Base-by-base conservation (phyloP, 2,888 invertebrate genomes). In the Pseudococcus longispinus region DNA sequence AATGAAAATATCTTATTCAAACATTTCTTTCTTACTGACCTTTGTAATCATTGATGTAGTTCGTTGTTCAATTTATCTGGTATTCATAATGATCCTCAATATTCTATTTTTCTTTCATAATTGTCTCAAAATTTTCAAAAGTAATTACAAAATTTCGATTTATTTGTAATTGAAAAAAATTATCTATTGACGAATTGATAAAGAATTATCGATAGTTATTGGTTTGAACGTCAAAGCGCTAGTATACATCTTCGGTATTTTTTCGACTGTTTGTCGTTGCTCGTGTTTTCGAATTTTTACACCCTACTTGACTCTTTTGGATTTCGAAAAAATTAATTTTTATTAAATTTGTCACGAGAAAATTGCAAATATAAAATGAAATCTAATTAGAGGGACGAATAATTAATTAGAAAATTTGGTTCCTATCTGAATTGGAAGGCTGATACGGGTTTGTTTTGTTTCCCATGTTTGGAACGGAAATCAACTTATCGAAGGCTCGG, bases 401-500 rank as follows among this genome's bases (percentile, higher is more conserved):
- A 32, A 29, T 70, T 6, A 70, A 70, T 4, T 70, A 18, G 18
- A 20, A 42, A 80, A 20, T 11, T 2, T 18, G 42, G 77, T 80
- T 42, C 2, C 23, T 20, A 42, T 42, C 9, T 23, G 9, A 80
- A 15, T 80, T 15, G 0, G 20, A 37, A 20, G n/a, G 42, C 77
- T 11, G 9, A 42, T 18, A 9, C 11, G 9, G 20, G 9, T 80
- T 80, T 42, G 77, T 80, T 80, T 80, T 20, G 42, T 42, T 80
- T 80, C 20, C 42, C 23, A 80, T 20, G 32, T 80, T 80, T 15
- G 20, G 77, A 42, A 37, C 77, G 23, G 77, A 80, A 42, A 80
- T 80, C 77, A 80, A 80, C 20, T 80, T 42, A 42, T 80, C 18
- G 77, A 80, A 80, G 77, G 77, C 23, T 80, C 26, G 77, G 42